Percentiles rank a stretch among this genome's conserved stretches.
Conservation (phyloP, 2,888 invertebrate genomes). For the Spisula solida region DNA sequence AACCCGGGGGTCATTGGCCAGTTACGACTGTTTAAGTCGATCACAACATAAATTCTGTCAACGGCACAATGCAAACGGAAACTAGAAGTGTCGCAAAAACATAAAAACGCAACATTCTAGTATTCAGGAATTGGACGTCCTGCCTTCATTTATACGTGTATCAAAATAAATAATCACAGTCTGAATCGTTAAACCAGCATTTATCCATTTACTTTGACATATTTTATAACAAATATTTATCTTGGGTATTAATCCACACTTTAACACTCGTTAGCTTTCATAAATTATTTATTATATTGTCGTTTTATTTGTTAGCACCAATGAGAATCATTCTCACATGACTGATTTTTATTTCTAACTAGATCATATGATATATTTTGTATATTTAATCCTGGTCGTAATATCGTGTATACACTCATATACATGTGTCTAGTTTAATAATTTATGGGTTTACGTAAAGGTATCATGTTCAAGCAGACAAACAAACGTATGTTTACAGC, state of each 20-base stretch:
- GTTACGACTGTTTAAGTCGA: too few relatives aligned
- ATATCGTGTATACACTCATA: background rate
- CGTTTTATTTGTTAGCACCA: conserved; percentile 10
- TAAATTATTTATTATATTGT: conserved; percentile 43
- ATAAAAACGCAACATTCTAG: background rate
- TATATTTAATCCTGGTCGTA: background rate
- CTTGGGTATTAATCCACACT: background rate
- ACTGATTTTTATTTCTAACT: conserved; percentile 33
- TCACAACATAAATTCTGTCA: too few relatives aligned
- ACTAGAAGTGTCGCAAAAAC: background rate
- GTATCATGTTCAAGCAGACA: too few relatives aligned
- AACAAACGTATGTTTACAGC: too few relatives aligned
- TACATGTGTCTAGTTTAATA: background rate
- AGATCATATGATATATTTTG: conserved; percentile 30
- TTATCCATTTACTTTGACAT: background rate
- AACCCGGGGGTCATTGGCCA: too few relatives aligned
- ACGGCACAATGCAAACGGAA: background rate
- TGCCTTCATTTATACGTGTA: background rate
- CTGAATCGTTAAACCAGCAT: background rate
- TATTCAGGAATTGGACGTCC: background rate
- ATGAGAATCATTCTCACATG: conserved; percentile 29
- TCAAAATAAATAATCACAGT: background rate
- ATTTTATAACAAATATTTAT: background rate
- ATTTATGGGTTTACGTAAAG: background rate
- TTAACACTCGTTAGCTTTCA: background rate